Percentiles rank a stretch among this genome's conserved stretches.
Evolutionary conservation across 2,113 vertebrate species (phyloP).

Genomic region (Chelonoidis abingdonii): DNA sequence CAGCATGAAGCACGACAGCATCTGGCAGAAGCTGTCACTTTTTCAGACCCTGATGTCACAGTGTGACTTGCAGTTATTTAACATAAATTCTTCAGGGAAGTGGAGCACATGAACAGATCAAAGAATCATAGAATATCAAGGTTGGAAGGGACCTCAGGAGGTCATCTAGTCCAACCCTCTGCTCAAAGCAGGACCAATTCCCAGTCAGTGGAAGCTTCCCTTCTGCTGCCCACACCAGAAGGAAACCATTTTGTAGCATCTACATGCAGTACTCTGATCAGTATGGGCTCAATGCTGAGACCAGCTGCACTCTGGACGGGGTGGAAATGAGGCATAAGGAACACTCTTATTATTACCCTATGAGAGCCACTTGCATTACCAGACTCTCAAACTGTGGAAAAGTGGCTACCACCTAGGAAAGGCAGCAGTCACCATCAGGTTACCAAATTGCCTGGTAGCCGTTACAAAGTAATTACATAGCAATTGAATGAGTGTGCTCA

Average conservation of each 20-base stretch:
- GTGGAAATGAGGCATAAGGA: neutral
- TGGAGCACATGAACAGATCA: neutral
- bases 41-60: neutral
- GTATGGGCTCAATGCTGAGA: neutral
- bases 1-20: neutral
- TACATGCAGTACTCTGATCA: neutral
- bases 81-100: neutral
- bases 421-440: neutral
- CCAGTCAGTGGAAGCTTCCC: neutral
- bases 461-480: neutral
- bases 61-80: neutral
- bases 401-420: neutral
- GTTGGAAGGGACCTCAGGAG: no score
- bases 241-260: neutral
- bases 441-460: neutral
- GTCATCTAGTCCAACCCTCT: no score
- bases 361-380: neutral
- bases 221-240: neutral
- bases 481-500: neutral
- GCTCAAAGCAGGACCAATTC: no score
- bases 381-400: neutral
- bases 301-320: neutral
- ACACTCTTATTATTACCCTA: neutral
- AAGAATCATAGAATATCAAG: no score
- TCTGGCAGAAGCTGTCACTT: neutral